A percentile compares a stretch with the other conserved stretches of the same genome.
Conservation (phyloP, 1,140 invertebrate genomes). For the Anagrus nilaparvatae region DNA sequence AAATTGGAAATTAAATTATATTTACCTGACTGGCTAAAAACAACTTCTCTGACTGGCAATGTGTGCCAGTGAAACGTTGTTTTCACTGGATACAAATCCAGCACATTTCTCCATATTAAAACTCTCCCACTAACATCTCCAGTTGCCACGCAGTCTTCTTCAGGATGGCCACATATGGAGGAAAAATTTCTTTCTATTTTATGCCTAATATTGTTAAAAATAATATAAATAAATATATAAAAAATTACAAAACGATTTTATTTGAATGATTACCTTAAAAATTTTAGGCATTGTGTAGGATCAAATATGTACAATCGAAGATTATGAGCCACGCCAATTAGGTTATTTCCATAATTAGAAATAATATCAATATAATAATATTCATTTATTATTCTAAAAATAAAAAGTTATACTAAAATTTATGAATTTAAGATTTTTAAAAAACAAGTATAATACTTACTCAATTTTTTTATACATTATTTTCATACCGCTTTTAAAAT, state of each 20-base stretch:
- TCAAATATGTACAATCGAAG: conserved; percentile 29
- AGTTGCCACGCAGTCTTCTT: conserved; percentile 54
- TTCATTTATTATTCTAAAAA: conserved; percentile 19
- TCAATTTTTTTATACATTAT: too few species aligned
- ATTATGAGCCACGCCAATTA: conserved; percentile 30
- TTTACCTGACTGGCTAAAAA: conserved; percentile 58
- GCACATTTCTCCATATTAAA: conserved; percentile 51
- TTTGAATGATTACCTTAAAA: too few species aligned
- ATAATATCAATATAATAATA: conserved; percentile 35
- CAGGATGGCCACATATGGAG: conserved; percentile 59
- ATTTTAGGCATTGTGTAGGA: too few species aligned
- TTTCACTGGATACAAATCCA: conserved; percentile 34
- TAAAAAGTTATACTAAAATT: conserved; percentile 14
- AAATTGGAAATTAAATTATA: conserved; percentile 17
- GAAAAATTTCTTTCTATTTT: conserved; percentile 46
- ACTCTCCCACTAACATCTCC: conserved; percentile 61
- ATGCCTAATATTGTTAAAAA: conserved; percentile 23
- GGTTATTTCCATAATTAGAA: conserved; percentile 35
- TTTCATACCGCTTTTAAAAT: too few species aligned
- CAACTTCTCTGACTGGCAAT: conserved; percentile 56
- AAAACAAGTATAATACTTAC: too few species aligned
- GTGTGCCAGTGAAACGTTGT: conserved; percentile 72
- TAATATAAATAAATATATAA: too few species aligned
- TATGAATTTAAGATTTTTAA: too few species aligned
- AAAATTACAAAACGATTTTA: too few species aligned